Conservation (phyloP, 2,888 invertebrate genomes). For the Conus canariensis region DNA sequence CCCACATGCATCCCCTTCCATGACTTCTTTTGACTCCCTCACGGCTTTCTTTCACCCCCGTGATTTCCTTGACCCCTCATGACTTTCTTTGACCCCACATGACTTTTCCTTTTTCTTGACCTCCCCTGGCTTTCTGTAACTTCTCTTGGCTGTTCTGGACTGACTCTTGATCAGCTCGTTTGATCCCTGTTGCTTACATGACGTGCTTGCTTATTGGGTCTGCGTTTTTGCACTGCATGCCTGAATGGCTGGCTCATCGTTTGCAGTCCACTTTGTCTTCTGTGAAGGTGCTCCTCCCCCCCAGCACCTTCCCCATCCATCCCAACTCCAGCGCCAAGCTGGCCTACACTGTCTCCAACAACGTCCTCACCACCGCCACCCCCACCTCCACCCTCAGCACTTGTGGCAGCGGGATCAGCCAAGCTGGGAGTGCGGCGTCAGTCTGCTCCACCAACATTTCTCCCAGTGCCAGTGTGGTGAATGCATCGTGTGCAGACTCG, state of each 20-base stretch:
- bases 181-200: not conserved
- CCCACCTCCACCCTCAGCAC: not conserved
- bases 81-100: no score
- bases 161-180: not conserved
- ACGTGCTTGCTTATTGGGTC: not conserved
- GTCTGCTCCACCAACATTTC: not conserved
- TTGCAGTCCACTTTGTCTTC: conserved; percentile 33
- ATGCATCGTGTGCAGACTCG: not conserved
- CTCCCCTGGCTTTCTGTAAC: not conserved
- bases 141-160: not conserved
- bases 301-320: conserved; percentile 67
- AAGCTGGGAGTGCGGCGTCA: not conserved
- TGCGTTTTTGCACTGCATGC: conserved; percentile 8
- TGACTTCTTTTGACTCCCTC: no score
- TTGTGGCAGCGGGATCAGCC: not conserved
- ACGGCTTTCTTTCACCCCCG: no score
- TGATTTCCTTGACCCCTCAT: no score
- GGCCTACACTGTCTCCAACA: conserved; percentile 59
- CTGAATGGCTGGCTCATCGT: conserved; percentile 7
- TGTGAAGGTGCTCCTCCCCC: conserved; percentile 71
- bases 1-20: no score
- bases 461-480: not conserved
- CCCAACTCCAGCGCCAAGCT: conserved; percentile 56
- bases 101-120: no score
- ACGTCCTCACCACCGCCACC: conserved; percentile 36